A percentile compares a stretch with the other conserved stretches of the same genome.
These are phyloP conservation scores for Chrysomallon squamiferum DNA, from an alignment of 1,140 invertebrate species.

Conservation along the genomic window DNA sequence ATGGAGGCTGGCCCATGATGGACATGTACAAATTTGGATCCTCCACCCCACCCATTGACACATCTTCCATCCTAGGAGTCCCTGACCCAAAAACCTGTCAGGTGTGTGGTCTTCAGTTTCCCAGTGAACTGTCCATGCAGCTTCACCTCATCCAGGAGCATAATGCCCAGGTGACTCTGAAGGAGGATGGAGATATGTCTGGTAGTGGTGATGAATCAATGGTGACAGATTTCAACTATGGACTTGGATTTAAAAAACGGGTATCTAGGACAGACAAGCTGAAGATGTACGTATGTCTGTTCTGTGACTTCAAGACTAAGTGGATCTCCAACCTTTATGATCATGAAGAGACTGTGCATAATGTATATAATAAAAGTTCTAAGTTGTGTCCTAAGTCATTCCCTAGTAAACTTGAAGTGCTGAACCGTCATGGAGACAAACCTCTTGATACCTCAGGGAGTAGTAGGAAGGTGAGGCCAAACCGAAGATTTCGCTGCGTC, in stretches of 20 bases:
- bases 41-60: constrained; percentile 15
- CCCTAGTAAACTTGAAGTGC: constrained; percentile 52
- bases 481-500: constrained; percentile 63
- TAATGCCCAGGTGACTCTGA: constrained; percentile 56
- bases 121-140: constrained; percentile 66
- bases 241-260: constrained; percentile 32
- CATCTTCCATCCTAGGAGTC: constrained; percentile 10
- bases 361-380: constrained; percentile 36
- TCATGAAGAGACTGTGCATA: constrained; percentile 77
- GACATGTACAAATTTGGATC: constrained; percentile 26
- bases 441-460: constrained; percentile 32
- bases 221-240: constrained; percentile 25
- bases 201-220: constrained; percentile 15
- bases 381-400: constrained; percentile 55
- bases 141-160: constrained; percentile 69
- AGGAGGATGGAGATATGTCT: constrained; percentile 25
- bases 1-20: constrained; percentile 63
- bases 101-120: constrained; percentile 65
- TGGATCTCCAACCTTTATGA: constrained; percentile 88
- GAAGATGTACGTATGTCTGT: constrained; percentile 86
- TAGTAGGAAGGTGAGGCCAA: constrained; percentile 16
- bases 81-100: constrained; percentile 60
- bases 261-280: constrained; percentile 40
- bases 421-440: constrained; percentile 37
- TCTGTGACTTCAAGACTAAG: constrained; percentile 87